These are phyloP conservation scores for Mactromeris polynyma DNA, from an alignment of 2,888 invertebrate species.

Conservation along the genomic window DNA sequence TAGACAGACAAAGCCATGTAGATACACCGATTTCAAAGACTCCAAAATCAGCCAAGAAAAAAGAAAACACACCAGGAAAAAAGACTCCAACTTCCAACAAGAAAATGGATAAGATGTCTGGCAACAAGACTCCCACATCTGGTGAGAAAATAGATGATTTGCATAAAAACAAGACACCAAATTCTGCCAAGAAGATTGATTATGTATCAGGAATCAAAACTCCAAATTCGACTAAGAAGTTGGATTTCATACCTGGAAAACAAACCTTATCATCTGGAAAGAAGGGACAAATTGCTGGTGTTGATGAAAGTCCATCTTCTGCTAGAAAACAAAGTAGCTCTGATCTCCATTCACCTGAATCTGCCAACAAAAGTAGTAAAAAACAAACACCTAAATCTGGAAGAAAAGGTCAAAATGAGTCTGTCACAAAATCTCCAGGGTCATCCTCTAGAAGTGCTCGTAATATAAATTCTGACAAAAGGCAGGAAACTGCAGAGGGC, in stretches of 20 bases:
- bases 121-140: slow-evolving; percentile 11
- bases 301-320: not conserved
- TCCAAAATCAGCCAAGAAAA: slow-evolving; percentile 19
- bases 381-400: slow-evolving; percentile 9
- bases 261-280: too few species aligned
- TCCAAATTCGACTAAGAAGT: not conserved
- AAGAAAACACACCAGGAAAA: not conserved
- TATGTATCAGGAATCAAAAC: not conserved
- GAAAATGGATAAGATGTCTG: not conserved
- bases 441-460: not conserved
- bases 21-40: not conserved
- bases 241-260: too few species aligned
- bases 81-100: not conserved
- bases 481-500: not conserved
- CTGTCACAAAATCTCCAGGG: not conserved
- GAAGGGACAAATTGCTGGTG: too few species aligned
- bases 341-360: not conserved
- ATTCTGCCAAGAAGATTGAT: slow-evolving; percentile 9
- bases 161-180: slow-evolving; percentile 8
- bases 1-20: too few species aligned
- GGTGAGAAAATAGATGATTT: not conserved
- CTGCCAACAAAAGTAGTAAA: not conserved
- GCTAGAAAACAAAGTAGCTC: not conserved
- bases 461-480: not conserved
- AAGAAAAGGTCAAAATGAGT: slow-evolving; percentile 1